A percentile compares a stretch with the other conserved stretches of the same genome.
Conservation (phyloP, 1,140 invertebrate genomes). For the Thaumatotibia leucotreta region DNA sequence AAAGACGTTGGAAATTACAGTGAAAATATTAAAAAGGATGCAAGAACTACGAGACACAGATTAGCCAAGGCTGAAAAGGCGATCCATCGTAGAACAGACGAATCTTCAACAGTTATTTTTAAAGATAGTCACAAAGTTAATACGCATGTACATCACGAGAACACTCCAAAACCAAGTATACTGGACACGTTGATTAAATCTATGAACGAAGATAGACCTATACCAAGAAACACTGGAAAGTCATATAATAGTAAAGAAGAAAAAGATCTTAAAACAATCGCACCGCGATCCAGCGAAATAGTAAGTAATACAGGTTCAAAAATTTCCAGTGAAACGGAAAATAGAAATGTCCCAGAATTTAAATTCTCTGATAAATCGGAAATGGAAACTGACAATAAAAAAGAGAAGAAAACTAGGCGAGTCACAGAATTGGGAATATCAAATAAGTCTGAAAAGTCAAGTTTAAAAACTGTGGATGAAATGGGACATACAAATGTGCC, state of each 20-base stretch:
- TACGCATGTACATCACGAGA: background rate
- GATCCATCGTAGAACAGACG: background rate
- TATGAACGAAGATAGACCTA: background rate
- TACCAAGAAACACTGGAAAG: background rate
- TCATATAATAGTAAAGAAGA: background rate
- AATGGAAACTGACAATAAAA: background rate
- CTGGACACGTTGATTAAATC: background rate
- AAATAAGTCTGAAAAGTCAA: background rate
- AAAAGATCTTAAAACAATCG: background rate
- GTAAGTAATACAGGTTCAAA: background rate
- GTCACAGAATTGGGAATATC: slow-evolving; percentile 13
- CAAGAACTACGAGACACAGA: background rate
- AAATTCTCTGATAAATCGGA: no score
- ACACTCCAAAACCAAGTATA: background rate
- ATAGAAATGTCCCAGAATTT: no score
- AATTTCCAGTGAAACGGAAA: background rate
- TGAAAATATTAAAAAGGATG: background rate
- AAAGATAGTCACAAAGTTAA: background rate
- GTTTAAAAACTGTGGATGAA: background rate
- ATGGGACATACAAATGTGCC: background rate
- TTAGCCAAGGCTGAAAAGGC: background rate
- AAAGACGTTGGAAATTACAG: background rate
- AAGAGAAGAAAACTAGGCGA: background rate
- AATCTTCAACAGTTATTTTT: background rate
- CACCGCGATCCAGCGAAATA: background rate